Percentiles rank a stretch among this genome's conserved stretches.
These are phyloP conservation scores for Standfussiana lucernea DNA, from an alignment of 2,888 invertebrate genomes.

Conservation along the genomic window DNA sequence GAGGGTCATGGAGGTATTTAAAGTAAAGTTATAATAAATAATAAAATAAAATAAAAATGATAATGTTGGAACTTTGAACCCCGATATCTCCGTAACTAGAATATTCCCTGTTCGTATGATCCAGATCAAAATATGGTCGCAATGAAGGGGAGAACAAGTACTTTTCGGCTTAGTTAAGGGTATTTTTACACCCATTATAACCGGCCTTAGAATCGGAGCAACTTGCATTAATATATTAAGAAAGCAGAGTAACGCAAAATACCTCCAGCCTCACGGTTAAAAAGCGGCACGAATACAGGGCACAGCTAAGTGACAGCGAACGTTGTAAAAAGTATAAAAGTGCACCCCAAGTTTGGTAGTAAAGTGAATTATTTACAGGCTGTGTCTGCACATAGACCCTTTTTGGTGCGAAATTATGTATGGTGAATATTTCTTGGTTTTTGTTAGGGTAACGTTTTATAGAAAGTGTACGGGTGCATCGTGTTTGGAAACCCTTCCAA, in stretches of 20 bases:
- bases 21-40: too few relatives aligned
- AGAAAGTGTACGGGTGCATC: background rate
- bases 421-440: constrained; percentile 1
- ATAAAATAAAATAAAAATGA: too few relatives aligned
- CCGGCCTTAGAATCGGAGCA: constrained; percentile 68
- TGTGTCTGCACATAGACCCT: constrained; percentile 10
- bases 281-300: constrained; percentile 33
- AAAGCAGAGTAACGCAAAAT: constrained; percentile 57
- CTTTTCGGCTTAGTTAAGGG: too few relatives aligned
- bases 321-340: constrained; percentile 50
- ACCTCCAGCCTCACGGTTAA: constrained; percentile 8
- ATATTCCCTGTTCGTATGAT: too few relatives aligned
- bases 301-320: constrained; percentile 37
- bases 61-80: too few relatives aligned
- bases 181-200: too few relatives aligned
- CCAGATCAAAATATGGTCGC: too few relatives aligned
- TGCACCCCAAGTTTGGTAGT: constrained; percentile 52
- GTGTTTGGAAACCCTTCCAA: background rate
- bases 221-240: constrained; percentile 77
- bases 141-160: too few relatives aligned
- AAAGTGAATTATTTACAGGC: constrained; percentile 54
- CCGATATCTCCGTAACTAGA: too few relatives aligned
- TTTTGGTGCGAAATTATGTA: constrained; percentile 29
- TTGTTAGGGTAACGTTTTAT: constrained; percentile 1
- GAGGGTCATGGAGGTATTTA: too few relatives aligned